Percentiles rank a stretch among this genome's conserved stretches.
Evolutionary conservation across 2,797 vertebrate genomes (phyloP).

Genomic region (Aulostomus chinensis): DNA sequence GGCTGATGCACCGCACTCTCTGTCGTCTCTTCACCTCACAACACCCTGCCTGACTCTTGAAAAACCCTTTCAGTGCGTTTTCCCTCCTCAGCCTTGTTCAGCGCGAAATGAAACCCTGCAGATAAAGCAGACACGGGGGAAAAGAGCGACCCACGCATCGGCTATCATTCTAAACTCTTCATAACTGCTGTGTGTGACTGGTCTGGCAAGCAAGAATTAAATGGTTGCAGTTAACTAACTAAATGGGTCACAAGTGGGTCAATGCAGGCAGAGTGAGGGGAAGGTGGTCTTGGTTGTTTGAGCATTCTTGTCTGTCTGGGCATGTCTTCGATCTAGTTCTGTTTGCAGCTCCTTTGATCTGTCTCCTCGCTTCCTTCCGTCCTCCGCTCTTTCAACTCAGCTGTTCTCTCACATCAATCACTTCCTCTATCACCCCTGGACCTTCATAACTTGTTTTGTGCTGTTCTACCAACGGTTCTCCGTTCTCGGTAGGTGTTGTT

Average conservation of each 20-base stretch:
- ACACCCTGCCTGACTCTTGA: constrained; percentile 15
- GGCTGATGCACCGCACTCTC: constrained; percentile 20
- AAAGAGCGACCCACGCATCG: no score
- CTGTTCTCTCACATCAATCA: constrained; percentile 55
- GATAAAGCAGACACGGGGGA: no score
- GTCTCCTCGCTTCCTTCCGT: constrained; percentile 47
- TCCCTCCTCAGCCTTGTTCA: no score
- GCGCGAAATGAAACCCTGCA: no score
- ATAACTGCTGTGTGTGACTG: constrained; percentile 17
- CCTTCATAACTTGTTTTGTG: no score
- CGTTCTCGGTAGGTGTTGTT: no score
- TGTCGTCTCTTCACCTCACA: constrained; percentile 48
- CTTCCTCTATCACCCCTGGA: background rate
- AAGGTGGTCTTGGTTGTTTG: constrained; percentile 59
- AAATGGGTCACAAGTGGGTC: constrained; percentile 62
- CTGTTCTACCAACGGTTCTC: no score
- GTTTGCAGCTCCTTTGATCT: constrained; percentile 80
- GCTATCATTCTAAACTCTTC: no score
- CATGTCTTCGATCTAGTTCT: constrained; percentile 79
- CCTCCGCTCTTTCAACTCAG: constrained; percentile 56
- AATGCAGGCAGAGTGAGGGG: constrained; percentile 46
- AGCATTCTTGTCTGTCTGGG: constrained; percentile 73
- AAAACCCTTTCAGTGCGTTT: constrained; percentile 13
- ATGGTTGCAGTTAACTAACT: constrained; percentile 32
- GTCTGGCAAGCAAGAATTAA: constrained; percentile 1